Conservation (phyloP, 2,113 vertebrate species). For the Mirza zaza region DNA sequence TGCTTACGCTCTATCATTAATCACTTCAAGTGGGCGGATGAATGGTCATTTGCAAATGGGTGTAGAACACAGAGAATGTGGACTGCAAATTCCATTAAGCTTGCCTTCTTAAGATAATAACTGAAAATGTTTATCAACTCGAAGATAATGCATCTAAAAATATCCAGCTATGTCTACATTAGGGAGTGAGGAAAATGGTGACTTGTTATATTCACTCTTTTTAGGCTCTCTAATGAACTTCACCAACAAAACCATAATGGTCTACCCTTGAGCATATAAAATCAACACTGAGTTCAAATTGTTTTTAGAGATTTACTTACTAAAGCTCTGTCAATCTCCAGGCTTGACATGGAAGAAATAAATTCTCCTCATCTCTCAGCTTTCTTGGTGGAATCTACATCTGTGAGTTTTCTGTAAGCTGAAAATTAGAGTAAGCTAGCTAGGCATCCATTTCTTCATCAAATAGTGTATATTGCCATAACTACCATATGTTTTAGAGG, state of each 20-base stretch:
- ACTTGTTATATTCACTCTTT: constrained; percentile 14
- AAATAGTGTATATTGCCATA: neutral
- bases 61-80: constrained; percentile 20
- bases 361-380: neutral
- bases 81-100: constrained; percentile 35
- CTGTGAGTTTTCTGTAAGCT: constrained; percentile 20
- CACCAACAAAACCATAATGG: neutral
- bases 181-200: neutral
- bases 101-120: constrained; percentile 57
- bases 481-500: constrained; percentile 4
- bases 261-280: neutral
- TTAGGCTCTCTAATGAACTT: constrained; percentile 18
- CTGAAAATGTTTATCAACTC: constrained; percentile 66
- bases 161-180: neutral
- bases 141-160: constrained; percentile 67
- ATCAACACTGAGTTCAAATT: neutral
- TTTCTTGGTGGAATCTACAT: neutral
- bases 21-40: constrained; percentile 54
- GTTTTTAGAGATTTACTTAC: constrained; percentile 5
- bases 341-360: neutral
- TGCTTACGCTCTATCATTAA: constrained; percentile 60
- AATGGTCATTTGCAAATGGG: constrained; percentile 57
- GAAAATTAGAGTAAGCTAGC: neutral
- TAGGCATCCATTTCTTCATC: neutral
- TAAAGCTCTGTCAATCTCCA: neutral